These are phyloP conservation scores for Festucalex cinctus DNA, from an alignment of 2,113 vertebrate genomes.

Conservation along the genomic window DNA sequence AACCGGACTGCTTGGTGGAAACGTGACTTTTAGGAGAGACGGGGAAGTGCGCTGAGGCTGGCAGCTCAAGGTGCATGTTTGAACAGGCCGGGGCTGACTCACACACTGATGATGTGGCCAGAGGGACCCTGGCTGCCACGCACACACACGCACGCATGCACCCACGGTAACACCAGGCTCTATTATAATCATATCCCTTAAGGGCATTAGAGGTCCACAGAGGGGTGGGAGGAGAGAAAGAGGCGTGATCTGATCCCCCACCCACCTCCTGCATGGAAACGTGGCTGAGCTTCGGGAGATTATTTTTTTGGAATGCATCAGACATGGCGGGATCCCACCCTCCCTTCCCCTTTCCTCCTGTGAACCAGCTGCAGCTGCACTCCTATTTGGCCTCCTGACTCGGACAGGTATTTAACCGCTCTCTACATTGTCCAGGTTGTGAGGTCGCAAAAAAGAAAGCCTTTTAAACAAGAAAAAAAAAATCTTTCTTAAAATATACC, in stretches of 20 bases:
- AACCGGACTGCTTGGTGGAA: not conserved
- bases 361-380: slow-evolving; percentile 64
- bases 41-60: slow-evolving; percentile 55
- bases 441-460: slow-evolving; percentile 69
- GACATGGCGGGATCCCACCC: slow-evolving; percentile 68
- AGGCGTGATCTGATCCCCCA: slow-evolving; percentile 63
- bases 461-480: slow-evolving; percentile 56
- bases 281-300: slow-evolving; percentile 70
- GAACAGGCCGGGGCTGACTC: slow-evolving; percentile 72
- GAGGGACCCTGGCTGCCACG: slow-evolving; percentile 59
- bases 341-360: slow-evolving; percentile 49
- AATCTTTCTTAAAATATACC: slow-evolving; percentile 65
- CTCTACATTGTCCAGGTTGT: slow-evolving; percentile 68
- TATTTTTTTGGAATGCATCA: slow-evolving; percentile 74
- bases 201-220: slow-evolving; percentile 67
- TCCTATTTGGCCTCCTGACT: slow-evolving; percentile 67
- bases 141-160: slow-evolving; percentile 38
- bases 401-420: slow-evolving; percentile 77
- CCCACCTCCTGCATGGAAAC: slow-evolving; percentile 60
- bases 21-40: slow-evolving; percentile 17
- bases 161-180: slow-evolving; percentile 54
- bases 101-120: slow-evolving; percentile 68
- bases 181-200: slow-evolving; percentile 68
- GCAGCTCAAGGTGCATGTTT: slow-evolving; percentile 70
- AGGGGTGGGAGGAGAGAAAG: slow-evolving; percentile 47